Percentiles rank a stretch among this genome's conserved stretches.
Conservation (phyloP, 2,888 invertebrate genomes). For the Folsomia manolachei region DNA sequence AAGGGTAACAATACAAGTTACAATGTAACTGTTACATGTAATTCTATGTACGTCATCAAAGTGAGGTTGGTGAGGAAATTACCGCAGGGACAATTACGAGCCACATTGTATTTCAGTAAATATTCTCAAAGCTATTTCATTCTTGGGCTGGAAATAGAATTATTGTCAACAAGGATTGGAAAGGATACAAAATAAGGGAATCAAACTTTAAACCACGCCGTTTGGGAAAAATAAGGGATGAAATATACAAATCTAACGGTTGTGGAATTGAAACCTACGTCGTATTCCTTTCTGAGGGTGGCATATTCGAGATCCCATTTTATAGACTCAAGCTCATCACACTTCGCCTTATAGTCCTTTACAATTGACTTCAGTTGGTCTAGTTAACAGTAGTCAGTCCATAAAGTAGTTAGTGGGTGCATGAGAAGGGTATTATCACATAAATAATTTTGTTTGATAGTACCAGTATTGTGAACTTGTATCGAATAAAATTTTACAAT, state of each 20-base stretch:
- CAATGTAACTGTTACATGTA: too few species aligned
- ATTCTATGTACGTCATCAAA: too few species aligned
- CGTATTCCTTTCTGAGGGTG: constrained; percentile 91
- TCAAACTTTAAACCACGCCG: background rate
- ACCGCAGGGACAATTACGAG: background rate
- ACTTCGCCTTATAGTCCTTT: constrained; percentile 78
- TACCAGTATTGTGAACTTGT: too few species aligned
- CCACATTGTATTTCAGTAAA: background rate
- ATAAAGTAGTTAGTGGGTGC: too few species aligned
- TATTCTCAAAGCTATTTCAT: background rate
- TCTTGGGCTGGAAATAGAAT: background rate
- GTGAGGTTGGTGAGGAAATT: too few species aligned
- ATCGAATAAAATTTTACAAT: too few species aligned
- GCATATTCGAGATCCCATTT: constrained; percentile 98
- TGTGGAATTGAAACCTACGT: constrained; percentile 67
- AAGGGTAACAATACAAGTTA: constrained; percentile 41
- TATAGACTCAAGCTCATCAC: constrained; percentile 77
- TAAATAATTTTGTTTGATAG: too few species aligned
- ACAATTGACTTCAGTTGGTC: constrained; percentile 53
- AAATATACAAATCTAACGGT: background rate
- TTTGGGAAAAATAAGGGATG: background rate
- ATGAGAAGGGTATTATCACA: too few species aligned
- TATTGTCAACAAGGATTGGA: background rate
- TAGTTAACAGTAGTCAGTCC: constrained; percentile 33
- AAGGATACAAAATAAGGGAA: background rate